Base-by-base conservation (phyloP, 2,797 vertebrate species). In the Tadarida brasiliensis region DNA sequence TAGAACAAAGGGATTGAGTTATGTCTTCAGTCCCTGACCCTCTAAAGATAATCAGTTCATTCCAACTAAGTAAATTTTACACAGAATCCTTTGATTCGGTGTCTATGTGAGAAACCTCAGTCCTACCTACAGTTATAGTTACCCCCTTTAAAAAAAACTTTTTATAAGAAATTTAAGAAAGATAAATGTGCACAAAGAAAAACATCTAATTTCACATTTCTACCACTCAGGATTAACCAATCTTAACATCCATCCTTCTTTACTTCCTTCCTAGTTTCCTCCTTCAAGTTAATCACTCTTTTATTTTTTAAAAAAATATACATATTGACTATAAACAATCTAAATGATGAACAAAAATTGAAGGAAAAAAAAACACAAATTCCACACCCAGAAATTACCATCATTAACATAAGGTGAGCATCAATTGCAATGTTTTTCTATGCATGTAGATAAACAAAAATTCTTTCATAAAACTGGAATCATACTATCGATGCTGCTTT, bases 161-260 rank as follows among this genome's bases (percentile, higher is more conserved):
- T 95, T 80, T 26, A 87, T 49, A 94, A 28, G 39, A 73, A 85
- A 74, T 83, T 57, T 91, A 35, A 44, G 30, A 78, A 54, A 77
- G 35, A 67, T 8, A 49, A 88, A 77, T 63, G 11, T 28, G 44
- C 7, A 86, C 14, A 59, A 74, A 76, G 51, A 84, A n/a, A 56
- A 87, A 14, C 16, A 26, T 24, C 8, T 54, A 49, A 9, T 73
- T 82, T 94, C 80, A 74, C 35, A 76, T 68, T 73, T 77, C 44
- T 76, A 68, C 14, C 5, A 35, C 10, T 30, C 54, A 85, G 20
- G 14, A 57, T n/a, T 14, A 33, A 78, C 39, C 47, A 35, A 26
- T 28, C 57, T 70, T 77, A 24, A 26, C 28, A 3, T 63, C 28
- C 16, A 65, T 84, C n/a, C 22, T 73, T 28, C 26, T 47, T 77